Percentiles rank a stretch among this genome's conserved stretches.
Evolutionary conservation across 2,888 invertebrate genomes (phyloP).

Genomic region (Diploptera punctata): DNA sequence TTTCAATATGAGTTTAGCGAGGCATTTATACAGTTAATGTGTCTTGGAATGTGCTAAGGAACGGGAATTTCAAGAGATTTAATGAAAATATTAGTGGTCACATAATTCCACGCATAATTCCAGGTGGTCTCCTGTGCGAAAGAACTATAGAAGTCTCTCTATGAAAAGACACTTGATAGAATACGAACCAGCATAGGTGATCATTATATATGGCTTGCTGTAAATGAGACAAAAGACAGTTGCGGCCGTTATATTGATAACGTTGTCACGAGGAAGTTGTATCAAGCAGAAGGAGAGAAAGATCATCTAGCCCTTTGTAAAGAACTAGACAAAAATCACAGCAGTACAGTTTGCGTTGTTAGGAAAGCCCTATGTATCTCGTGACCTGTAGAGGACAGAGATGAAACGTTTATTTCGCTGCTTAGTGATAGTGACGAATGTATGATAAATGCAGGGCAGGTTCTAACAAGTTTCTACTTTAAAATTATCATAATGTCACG

Average conservation of each 20-base stretch:
- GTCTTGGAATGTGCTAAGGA: background rate
- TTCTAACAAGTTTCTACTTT: background rate
- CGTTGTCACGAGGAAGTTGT: background rate
- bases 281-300: background rate
- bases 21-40: background rate
- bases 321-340: background rate
- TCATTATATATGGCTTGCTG: too few relatives aligned
- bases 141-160: background rate
- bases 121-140: background rate
- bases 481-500: too few relatives aligned
- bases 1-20: too few relatives aligned
- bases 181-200: too few relatives aligned
- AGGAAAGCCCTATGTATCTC: background rate
- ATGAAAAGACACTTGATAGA: too few relatives aligned
- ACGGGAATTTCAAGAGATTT: background rate
- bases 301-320: background rate
- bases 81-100: background rate
- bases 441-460: background rate
- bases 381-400: background rate
- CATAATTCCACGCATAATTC: background rate
- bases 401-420: background rate
- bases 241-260: background rate
- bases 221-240: background rate
- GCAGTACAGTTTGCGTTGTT: too few relatives aligned
- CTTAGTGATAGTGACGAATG: background rate